A percentile compares a stretch with the other conserved stretches of the same genome.
Conservation (phyloP, 2,888 invertebrate species). For the Idaea aversata region DNA sequence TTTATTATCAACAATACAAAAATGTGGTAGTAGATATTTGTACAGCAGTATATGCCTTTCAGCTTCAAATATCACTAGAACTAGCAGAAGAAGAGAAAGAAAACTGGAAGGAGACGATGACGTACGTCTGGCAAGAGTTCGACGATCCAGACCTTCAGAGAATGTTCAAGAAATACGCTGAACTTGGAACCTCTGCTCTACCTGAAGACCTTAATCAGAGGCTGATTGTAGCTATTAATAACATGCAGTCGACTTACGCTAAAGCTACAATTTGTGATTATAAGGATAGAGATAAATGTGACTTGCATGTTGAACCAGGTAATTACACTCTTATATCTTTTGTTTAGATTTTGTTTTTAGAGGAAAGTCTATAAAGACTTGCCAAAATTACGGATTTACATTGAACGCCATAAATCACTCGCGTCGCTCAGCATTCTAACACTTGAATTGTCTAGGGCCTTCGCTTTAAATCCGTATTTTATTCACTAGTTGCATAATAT, state of each 20-base stretch:
- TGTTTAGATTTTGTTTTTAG: no score
- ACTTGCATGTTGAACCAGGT: slow-evolving; percentile 88
- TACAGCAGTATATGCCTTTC: slow-evolving; percentile 18
- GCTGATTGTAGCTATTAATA: slow-evolving; percentile 81
- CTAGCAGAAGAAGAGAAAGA: slow-evolving; percentile 80
- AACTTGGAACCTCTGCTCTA: slow-evolving; percentile 87
- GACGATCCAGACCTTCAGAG: slow-evolving; percentile 84
- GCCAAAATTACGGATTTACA: no score
- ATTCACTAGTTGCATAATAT: no score
- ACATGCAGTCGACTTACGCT: slow-evolving; percentile 88
- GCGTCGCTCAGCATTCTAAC: no score
- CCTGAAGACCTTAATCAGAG: slow-evolving; percentile 83
- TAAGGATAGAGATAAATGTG: slow-evolving; percentile 82
- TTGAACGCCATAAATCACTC: no score
- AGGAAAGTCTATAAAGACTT: no score
- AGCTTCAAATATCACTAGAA: slow-evolving; percentile 61
- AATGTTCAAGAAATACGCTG: slow-evolving; percentile 86
- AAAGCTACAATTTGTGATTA: slow-evolving; percentile 88
- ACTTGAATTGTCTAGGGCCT: no score
- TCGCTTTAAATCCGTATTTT: no score
- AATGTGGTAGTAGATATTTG: background rate
- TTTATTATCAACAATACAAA: background rate
- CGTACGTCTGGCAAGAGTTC: slow-evolving; percentile 87
- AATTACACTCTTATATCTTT: slow-evolving; percentile 12
- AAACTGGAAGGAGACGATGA: slow-evolving; percentile 83